These are phyloP conservation scores for Magallana ariakensis DNA, from an alignment of 1,140 invertebrate species.

Conservation along the genomic window DNA sequence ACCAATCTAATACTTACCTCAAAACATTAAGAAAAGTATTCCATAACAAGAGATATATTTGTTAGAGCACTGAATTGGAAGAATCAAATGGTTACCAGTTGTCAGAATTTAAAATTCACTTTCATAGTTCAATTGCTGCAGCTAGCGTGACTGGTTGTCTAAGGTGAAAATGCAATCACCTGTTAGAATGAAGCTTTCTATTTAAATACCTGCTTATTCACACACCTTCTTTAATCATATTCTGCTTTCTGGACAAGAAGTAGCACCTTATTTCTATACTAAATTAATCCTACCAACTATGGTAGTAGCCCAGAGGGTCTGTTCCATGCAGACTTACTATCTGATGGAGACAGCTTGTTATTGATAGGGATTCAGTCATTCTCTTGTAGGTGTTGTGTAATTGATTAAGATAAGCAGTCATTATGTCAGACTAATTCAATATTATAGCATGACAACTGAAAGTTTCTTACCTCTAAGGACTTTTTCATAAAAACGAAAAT, in stretches of 20 bases:
- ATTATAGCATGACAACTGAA: conserved; percentile 14
- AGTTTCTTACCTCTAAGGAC: conserved; percentile 20
- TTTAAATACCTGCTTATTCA: conserved; percentile 13
- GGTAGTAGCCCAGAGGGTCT: background rate
- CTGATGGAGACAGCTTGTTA: conserved; percentile 12
- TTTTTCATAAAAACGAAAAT: background rate
- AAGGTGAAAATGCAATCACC: conserved; percentile 27
- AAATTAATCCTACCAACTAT: background rate
- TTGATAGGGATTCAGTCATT: background rate
- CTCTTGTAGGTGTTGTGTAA: conserved; percentile 18
- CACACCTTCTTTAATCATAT: background rate
- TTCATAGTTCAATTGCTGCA: conserved; percentile 30
- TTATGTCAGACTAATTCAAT: conserved; percentile 35
- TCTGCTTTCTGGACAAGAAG: background rate
- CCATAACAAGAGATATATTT: background rate
- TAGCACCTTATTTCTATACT: conserved; percentile 10
- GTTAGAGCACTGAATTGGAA: conserved; percentile 8
- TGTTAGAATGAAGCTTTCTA: background rate
- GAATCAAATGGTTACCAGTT: background rate
- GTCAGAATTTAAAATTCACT: conserved; percentile 16
- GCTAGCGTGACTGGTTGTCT: background rate
- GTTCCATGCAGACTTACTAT: background rate
- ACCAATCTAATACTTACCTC: conserved; percentile 2
- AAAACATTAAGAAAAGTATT: background rate
- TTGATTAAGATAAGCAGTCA: conserved; percentile 21